Evolutionary conservation across 2,113 vertebrate species (phyloP).

Genomic region (Panurus biarmicus): DNA sequence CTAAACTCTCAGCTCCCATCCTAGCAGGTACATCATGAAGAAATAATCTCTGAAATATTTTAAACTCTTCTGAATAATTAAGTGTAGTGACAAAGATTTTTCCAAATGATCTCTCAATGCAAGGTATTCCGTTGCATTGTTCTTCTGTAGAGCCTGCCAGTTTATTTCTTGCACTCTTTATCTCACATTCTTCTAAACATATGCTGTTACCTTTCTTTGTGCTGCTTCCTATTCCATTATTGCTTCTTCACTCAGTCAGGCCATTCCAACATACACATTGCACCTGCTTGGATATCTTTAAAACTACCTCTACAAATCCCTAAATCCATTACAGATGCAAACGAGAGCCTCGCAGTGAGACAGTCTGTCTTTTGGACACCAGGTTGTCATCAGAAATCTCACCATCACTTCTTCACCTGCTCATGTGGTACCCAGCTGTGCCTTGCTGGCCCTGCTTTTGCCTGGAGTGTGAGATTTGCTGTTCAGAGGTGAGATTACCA

Average conservation of each 20-base stretch:
- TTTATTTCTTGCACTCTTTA: not conserved
- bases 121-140: not conserved
- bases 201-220: not conserved
- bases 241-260: not conserved
- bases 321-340: constrained; percentile 50
- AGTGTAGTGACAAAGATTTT: not conserved
- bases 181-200: not conserved
- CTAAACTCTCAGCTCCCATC: not conserved
- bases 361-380: constrained; percentile 36
- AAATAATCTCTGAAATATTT: not conserved
- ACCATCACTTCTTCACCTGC: constrained; percentile 40
- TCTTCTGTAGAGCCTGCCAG: not conserved
- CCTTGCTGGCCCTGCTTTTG: not conserved
- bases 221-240: not conserved
- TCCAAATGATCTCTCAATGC: not conserved
- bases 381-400: constrained; percentile 48
- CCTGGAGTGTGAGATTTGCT: not conserved
- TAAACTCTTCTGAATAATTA: not conserved
- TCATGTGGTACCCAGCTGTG: constrained; percentile 61
- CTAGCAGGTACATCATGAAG: not conserved
- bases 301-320: constrained; percentile 31
- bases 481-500: not conserved
- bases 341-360: not conserved
- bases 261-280: not conserved
- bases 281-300: constrained; percentile 53